Evolutionary conservation across 1,140 invertebrate genomes (phyloP).

Genomic region (Gryon sp.): DNA sequence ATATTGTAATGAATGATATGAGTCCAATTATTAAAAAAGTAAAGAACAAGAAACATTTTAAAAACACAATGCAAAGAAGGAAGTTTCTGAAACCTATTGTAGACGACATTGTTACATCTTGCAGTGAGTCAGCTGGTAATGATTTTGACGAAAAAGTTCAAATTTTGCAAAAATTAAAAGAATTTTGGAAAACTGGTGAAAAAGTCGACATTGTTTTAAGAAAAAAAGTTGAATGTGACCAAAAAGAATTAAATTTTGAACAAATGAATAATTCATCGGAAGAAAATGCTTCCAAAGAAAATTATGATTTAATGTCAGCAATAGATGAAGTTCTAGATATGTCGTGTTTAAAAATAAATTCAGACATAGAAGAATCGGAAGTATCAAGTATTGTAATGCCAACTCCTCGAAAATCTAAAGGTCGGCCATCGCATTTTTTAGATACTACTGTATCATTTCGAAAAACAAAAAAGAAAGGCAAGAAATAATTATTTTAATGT

Average conservation of each 20-base stretch:
- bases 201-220: background rate
- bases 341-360: background rate
- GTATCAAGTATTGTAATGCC: background rate
- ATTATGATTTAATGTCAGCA: background rate
- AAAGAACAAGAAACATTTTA: constrained; percentile 3
- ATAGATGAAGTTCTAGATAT: constrained; percentile 18
- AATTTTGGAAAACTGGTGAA: constrained; percentile 1
- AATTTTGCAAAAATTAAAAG: constrained; percentile 12
- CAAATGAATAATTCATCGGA: background rate
- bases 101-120: constrained; percentile 21
- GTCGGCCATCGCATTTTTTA: background rate
- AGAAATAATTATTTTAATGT: background rate
- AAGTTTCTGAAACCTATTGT: constrained; percentile 11
- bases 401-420: background rate
- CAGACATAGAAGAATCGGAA: background rate
- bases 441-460: background rate
- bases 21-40: background rate
- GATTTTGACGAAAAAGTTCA: constrained; percentile 16
- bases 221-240: background rate
- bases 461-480: constrained; percentile 1
- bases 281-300: background rate
- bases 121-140: constrained; percentile 6
- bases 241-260: background rate
- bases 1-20: no score
- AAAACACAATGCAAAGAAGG: constrained; percentile 4